Percentiles rank a stretch among this genome's conserved stretches.
Evolutionary conservation across 2,113 vertebrate genomes (phyloP).

Genomic region (Mormyrus iriodes): DNA sequence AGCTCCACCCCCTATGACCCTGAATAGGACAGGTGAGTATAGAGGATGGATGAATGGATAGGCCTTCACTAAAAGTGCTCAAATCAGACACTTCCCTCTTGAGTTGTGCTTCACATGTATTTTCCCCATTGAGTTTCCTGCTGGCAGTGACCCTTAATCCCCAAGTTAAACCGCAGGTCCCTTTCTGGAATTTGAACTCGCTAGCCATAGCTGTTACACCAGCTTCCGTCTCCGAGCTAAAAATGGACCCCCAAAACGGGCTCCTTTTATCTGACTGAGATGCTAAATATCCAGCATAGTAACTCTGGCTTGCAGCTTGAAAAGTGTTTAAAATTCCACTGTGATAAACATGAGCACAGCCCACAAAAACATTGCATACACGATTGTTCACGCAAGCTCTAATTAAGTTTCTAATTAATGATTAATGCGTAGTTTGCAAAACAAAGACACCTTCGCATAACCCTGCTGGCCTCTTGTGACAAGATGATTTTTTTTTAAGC

Average conservation of each 20-base stretch:
- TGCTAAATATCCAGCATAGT: not conserved
- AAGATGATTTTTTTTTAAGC: conserved; percentile 16
- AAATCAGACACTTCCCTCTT: not conserved
- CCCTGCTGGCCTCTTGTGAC: conserved; percentile 7
- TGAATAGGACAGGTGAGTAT: not conserved
- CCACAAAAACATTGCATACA: not conserved
- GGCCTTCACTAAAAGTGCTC: not conserved
- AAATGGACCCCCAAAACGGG: not conserved
- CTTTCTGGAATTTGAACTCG: not conserved
- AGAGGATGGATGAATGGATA: not conserved
- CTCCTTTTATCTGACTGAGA: not conserved
- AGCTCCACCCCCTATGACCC: not conserved
- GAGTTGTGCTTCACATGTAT: not conserved
- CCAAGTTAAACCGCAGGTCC: not conserved
- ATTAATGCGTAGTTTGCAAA: conserved; percentile 9
- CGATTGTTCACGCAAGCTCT: not conserved
- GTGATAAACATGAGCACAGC: not conserved
- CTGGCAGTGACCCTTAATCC: not conserved
- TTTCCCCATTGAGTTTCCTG: not conserved
- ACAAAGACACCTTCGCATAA: conserved; percentile 14
- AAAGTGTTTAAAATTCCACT: not conserved
- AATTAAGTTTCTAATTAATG: not conserved
- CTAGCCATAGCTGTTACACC: not conserved
- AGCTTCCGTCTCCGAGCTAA: not conserved
- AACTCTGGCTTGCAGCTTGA: not conserved